Evolutionary conservation across 1,140 invertebrate species (phyloP).

Genomic region (Drosophila virilis): DNA sequence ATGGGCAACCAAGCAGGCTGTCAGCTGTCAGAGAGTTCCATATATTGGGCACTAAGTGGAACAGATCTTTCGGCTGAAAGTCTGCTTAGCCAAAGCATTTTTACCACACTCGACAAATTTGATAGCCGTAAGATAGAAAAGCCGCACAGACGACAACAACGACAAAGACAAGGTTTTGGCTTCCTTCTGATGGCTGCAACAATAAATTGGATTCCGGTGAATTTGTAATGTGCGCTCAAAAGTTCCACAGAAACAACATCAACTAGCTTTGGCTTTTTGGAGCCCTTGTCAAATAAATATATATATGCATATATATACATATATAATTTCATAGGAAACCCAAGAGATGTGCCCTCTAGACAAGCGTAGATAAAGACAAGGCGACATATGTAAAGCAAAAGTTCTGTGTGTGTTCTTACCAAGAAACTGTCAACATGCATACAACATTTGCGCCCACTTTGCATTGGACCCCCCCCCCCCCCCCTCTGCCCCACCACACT

Average conservation of each 20-base stretch:
- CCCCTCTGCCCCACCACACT: neutral
- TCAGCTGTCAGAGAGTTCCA: constrained; percentile 33
- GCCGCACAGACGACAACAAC: constrained; percentile 25
- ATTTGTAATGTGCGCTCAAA: constrained; percentile 79
- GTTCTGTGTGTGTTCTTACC: constrained; percentile 47
- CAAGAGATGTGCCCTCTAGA: constrained; percentile 30
- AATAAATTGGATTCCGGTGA: constrained; percentile 79
- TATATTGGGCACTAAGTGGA: constrained; percentile 4
- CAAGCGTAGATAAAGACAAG: constrained; percentile 42
- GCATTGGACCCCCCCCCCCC: constrained; percentile 2
- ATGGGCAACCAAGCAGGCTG: neutral
- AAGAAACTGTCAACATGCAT: constrained; percentile 67
- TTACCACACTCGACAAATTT: constrained; percentile 40
- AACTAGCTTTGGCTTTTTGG: constrained; percentile 54
- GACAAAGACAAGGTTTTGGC: constrained; percentile 1
- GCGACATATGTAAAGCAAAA: constrained; percentile 64
- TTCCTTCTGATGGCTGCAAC: constrained; percentile 48
- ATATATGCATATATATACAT: constrained; percentile 18
- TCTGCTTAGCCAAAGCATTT: constrained; percentile 7
- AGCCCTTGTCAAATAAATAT: constrained; percentile 10
- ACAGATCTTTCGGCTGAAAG: constrained; percentile 3
- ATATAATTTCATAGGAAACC: constrained; percentile 63
- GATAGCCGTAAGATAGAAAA: constrained; percentile 62
- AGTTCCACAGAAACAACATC: constrained; percentile 65
- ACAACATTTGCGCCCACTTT: constrained; percentile 26